These are phyloP conservation scores for Ceramica pisi DNA, from an alignment of 2,888 invertebrate species.

Conservation along the genomic window DNA sequence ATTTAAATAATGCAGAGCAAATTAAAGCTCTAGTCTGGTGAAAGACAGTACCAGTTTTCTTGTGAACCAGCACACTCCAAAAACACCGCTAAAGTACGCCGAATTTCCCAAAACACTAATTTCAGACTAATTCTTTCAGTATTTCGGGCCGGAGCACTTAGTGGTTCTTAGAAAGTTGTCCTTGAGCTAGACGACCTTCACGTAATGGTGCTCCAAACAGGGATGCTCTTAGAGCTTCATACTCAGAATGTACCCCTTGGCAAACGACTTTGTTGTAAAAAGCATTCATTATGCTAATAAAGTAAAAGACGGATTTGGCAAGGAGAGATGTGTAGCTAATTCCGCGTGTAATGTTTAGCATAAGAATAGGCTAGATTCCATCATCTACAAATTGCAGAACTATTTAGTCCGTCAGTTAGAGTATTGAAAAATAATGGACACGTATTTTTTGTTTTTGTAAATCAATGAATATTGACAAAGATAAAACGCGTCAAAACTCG, in stretches of 20 bases:
- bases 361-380: too few species aligned
- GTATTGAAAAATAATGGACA: too few species aligned
- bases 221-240: conserved; percentile 24
- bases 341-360: neutral
- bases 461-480: too few species aligned
- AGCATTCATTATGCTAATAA: conserved; percentile 27
- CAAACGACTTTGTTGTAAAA: conserved; percentile 2
- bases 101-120: conserved; percentile 36
- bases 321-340: neutral
- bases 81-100: conserved; percentile 6
- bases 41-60: neutral
- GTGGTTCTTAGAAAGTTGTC: conserved; percentile 43
- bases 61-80: conserved; percentile 15
- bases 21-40: neutral
- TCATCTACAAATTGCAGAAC: too few species aligned
- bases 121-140: conserved; percentile 41
- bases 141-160: conserved; percentile 29
- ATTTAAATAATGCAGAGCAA: conserved; percentile 2
- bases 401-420: too few species aligned
- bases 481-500: too few species aligned
- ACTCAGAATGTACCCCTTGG: conserved; percentile 37
- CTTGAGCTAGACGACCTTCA: conserved; percentile 54
- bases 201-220: conserved; percentile 36
- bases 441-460: too few species aligned
- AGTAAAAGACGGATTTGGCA: neutral